Evolutionary conservation across 2,113 vertebrate genomes (phyloP).

Genomic region (Brachyhypopomus occidentalis): DNA sequence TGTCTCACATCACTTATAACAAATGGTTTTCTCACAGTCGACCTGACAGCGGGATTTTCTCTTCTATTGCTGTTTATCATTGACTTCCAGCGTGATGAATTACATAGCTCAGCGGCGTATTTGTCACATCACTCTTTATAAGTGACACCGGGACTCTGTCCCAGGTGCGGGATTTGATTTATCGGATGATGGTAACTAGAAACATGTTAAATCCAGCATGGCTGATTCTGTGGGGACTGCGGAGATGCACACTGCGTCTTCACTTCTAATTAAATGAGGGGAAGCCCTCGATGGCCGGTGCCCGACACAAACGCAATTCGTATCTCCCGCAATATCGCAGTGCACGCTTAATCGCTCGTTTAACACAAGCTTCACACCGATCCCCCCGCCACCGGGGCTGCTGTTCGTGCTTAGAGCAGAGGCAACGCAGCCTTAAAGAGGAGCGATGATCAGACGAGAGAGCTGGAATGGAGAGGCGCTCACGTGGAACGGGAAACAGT

Average conservation of each 20-base stretch:
- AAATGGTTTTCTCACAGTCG: slow-evolving; percentile 54
- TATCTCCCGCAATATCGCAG: slow-evolving; percentile 63
- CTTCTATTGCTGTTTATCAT: slow-evolving; percentile 63
- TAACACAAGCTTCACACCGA: slow-evolving; percentile 61
- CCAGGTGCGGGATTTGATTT: slow-evolving; percentile 53
- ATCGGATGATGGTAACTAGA: slow-evolving; percentile 42
- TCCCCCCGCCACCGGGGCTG: slow-evolving; percentile 59
- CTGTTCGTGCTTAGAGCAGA: slow-evolving; percentile 59
- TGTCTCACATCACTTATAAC: slow-evolving; percentile 60
- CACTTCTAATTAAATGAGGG: slow-evolving; percentile 49
- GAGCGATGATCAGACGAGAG: not conserved
- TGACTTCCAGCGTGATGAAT: slow-evolving; percentile 62
- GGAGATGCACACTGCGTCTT: not conserved
- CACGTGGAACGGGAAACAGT: slow-evolving; percentile 33
- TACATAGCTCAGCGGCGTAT: slow-evolving; percentile 63
- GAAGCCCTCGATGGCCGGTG: slow-evolving; percentile 18
- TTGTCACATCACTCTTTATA: slow-evolving; percentile 54
- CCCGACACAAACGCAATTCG: slow-evolving; percentile 57
- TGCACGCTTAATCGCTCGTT: slow-evolving; percentile 65
- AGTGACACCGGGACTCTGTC: slow-evolving; percentile 58
- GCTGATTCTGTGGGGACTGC: slow-evolving; percentile 25
- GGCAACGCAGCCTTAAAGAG: slow-evolving; percentile 59
- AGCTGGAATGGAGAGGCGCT: slow-evolving; percentile 19
- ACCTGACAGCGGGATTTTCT: slow-evolving; percentile 56
- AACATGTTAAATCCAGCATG: slow-evolving; percentile 35